Evolutionary conservation across 2,113 vertebrate genomes (phyloP), one percentile per base, ranked within the genome.

Genomic region (Pyxicephalus adspersus): DNA sequence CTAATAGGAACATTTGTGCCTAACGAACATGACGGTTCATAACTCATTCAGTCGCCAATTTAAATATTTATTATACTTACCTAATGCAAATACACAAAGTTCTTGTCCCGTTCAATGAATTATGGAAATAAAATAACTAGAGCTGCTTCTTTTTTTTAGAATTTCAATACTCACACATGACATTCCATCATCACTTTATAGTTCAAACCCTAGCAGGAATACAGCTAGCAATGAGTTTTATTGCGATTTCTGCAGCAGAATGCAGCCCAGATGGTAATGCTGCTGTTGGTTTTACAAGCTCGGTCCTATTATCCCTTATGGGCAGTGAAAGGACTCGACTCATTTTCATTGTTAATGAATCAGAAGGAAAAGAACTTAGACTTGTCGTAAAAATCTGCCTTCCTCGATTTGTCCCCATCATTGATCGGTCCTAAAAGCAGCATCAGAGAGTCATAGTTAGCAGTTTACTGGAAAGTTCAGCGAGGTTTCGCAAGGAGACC

Each of bases 261-360:
- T 19, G n/a, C 16, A 25, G 29, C n/a, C 20, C 55, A 75, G 54
- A 60, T 63, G 72, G 72, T 58, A 11, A 63, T 29, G 57, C 5
- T n/a, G 55, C 34, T 64, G 55, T 18, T 28, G 34, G 18, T 26
- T 67, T 77, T 52, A 76, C 22, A 51, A 25, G 23, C 73, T 20
- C 17, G 13, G 15, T 13, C 7, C 25, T 61, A 25, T 16, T 11
- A 28, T 77, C 63, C 63, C 75, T 23, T 17, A 29, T 31, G 50
- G 45, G 63, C 45, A 64, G 63, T 65, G 28, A 77, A 54, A 20
- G 23, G 61, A 61, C 45, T 29, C 18, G 16, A 76, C 61, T 65
- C 23, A 77, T 77, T 77, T 77, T 63, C 38, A 31, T 25, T 9
- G 25, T 23, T 29, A 64, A 77, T 54, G 61, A 76, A 64, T 64